Conservation (phyloP, 2,113 vertebrate species). For the Malaclemys terrapin region DNA sequence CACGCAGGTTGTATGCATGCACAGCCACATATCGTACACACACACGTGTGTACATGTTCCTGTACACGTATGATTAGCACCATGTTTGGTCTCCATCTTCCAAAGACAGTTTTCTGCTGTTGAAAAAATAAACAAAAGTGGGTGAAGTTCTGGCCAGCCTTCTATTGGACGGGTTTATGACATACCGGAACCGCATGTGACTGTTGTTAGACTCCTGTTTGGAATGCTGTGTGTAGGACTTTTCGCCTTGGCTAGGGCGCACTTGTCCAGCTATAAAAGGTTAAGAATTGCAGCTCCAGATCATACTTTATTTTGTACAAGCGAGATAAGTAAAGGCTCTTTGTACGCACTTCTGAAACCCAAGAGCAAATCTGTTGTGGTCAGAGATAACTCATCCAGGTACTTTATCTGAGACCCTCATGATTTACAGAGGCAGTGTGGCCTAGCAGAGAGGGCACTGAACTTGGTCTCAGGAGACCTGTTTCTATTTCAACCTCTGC, state of each 20-base stretch:
- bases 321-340: neutral
- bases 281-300: too few relatives aligned
- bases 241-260: neutral
- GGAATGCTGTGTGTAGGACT: neutral
- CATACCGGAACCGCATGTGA: too few relatives aligned
- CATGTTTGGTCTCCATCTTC: neutral
- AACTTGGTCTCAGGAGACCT: neutral
- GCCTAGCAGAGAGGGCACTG: neutral
- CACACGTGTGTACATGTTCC: fast-evolving
- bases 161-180: too few relatives aligned
- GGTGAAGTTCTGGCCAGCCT: neutral
- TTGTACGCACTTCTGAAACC: neutral
- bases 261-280: too few relatives aligned
- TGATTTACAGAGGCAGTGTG: neutral
- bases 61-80: neutral
- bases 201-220: neutral
- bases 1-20: neutral
- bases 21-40: neutral
- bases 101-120: neutral
- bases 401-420: too few relatives aligned
- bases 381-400: neutral
- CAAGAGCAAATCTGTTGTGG: neutral
- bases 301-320: neutral
- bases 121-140: neutral
- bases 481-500: neutral